phyloP scores from a whole-genome alignment of 1,140 invertebrate species.

The Drosophila navojoa region DNA sequence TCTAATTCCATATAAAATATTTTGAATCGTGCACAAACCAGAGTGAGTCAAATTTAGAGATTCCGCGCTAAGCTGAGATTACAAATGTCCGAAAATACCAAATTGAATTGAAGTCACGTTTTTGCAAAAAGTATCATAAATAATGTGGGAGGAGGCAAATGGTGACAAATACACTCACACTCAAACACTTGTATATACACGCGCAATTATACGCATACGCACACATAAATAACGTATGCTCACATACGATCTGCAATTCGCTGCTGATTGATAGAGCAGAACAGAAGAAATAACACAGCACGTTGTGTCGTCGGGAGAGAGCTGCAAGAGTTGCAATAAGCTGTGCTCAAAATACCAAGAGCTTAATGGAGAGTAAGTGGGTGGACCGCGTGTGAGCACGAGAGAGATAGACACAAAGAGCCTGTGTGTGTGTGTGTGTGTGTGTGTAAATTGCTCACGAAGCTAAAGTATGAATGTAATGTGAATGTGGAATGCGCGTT shows the following conservation, averaged over 20 bases:
- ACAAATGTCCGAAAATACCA: background rate
- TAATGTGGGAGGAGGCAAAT: background rate
- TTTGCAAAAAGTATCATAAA: background rate
- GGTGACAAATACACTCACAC: background rate
- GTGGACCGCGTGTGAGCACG: background rate
- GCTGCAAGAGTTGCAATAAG: slow-evolving; percentile 4
- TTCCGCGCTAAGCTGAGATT: background rate
- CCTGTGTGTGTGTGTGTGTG: too few species aligned
- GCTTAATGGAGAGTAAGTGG: background rate
- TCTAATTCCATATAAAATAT: too few species aligned
- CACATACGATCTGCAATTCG: slow-evolving; percentile 3
- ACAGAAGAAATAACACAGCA: background rate
- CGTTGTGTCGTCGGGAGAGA: slow-evolving; percentile 1
- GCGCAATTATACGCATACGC: background rate
- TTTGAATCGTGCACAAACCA: too few species aligned
- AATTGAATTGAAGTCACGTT: slow-evolving; percentile 5
- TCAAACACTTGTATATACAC: too few species aligned
- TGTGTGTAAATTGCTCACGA: background rate
- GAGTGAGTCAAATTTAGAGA: too few species aligned
- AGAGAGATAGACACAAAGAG: background rate
- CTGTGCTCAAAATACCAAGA: slow-evolving; percentile 4
- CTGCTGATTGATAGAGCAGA: background rate
- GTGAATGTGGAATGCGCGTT: slow-evolving; percentile 26
- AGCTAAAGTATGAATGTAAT: background rate
- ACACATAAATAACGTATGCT: background rate